These are phyloP conservation scores for Argopecten irradians DNA, from an alignment of 1,140 invertebrate genomes.

Conservation along the genomic window DNA sequence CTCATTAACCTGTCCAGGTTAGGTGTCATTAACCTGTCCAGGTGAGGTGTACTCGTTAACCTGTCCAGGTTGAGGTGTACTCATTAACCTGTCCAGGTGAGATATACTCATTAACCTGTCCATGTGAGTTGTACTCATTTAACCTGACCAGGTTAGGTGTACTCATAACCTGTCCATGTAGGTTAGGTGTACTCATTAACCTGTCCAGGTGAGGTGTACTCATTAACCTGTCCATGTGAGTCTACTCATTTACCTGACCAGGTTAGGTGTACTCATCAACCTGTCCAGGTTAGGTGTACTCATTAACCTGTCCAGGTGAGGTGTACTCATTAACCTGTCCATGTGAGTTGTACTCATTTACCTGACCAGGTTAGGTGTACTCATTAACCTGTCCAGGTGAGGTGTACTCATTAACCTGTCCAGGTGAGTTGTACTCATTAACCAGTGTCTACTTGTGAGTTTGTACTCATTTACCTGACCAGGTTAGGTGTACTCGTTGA, in stretches of 20 bases:
- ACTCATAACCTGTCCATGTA: neutral
- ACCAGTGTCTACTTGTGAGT: neutral
- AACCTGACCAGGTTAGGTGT: neutral
- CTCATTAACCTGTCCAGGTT: neutral
- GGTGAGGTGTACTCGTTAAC: neutral
- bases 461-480: neutral
- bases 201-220: neutral
- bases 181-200: neutral
- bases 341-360: neutral
- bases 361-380: neutral
- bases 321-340: neutral
- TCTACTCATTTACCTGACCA: neutral
- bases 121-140: neutral
- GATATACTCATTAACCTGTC: neutral
- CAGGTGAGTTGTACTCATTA: neutral
- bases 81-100: neutral
- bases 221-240: neutral
- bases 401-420: neutral
- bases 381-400: neutral
- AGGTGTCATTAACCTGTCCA: too few relatives aligned
- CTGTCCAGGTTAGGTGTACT: neutral
- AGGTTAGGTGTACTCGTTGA: neutral
- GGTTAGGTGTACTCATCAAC: neutral
- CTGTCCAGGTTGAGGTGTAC: neutral
- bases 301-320: neutral